Evolutionary conservation across 2,888 invertebrate species (phyloP), one percentile per base, ranked within the genome.

Genomic region (Eurytoma adleriae): DNA sequence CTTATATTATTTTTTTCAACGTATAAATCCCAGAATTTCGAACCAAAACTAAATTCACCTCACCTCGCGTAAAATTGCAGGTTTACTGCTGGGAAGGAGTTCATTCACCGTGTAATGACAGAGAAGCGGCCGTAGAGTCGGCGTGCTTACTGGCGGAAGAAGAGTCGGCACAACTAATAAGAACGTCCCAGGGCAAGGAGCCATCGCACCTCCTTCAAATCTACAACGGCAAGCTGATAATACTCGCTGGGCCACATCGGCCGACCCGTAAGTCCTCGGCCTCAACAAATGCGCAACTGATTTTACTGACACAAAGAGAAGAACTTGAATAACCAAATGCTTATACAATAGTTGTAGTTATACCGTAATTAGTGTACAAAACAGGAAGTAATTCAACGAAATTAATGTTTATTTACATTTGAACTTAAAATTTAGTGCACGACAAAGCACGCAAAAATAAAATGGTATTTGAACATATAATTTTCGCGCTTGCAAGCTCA

Each of bases 141-240:
- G 93, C 94, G 85, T 93, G 92, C 88, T 92, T 91, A 87, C 91
- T 93, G 59, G 87, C 89, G 3, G 89, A 89, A 72, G 88, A 89
- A 18, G 85, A 87, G 24, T 87, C 85, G 14, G 89, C 85, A 86
- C 94, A 79, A 89, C 91, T 82, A 89, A 95, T 96, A 12, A 94
- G 96, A 90, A 94, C 98, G 7, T 94, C 95, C 66, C 97, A 98
- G 91, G 96, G 96, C 76, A 95, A 96, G 89, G 98, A 98, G 91
- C 97, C 98, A 0, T 94, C 97, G 14, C 98, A 98, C 89, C 96
- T 98, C 89, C 92, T 98, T 86, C 96, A 97, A 90, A 94, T 98
- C 79, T 98, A 98, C 90, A 95, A 95, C 86, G 98, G 98, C 72
- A 95, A 95, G 85, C 93, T 98, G 92, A 94, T 96, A 77, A 94